Conservation (phyloP, 2,888 invertebrate genomes). For the Metacarcinus magister region DNA sequence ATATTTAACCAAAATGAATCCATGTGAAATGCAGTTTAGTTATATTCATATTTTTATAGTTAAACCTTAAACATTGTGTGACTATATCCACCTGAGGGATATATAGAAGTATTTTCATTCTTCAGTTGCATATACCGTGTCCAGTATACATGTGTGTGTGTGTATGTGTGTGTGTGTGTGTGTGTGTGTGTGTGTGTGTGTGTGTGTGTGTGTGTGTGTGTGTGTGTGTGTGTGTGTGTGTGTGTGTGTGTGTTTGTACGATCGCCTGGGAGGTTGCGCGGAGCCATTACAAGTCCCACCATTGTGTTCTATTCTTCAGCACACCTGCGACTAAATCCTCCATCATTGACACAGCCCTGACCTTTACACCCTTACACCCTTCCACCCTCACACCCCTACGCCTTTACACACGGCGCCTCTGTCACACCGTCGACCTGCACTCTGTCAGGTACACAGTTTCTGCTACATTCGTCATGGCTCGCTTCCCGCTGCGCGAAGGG, state of each 20-base stretch:
- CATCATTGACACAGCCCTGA: not conserved
- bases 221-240: not conserved
- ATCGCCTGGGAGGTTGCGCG: not conserved
- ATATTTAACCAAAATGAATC: too few relatives aligned
- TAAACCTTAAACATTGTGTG: not conserved
- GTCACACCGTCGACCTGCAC: not conserved
- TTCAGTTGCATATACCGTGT: not conserved
- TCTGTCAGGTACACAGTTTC: not conserved
- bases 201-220: conserved; percentile 37
- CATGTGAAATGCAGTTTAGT: too few relatives aligned
- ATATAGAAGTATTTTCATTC: not conserved
- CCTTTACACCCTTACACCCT: not conserved
- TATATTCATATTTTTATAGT: not conserved
- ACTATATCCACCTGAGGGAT: not conserved
- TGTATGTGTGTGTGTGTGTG: conserved; percentile 54
- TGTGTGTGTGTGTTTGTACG: not conserved
- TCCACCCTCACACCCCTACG: not conserved
- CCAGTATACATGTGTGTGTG: not conserved
- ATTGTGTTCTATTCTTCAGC: not conserved
- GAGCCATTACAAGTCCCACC: not conserved
- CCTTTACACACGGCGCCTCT: not conserved
- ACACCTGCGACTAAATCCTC: not conserved
- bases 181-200: conserved; percentile 57
- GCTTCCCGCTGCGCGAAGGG: not conserved
- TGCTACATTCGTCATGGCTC: not conserved